Base-by-base conservation (phyloP, 2,113 vertebrate species). In the Caranx melampygus region DNA sequence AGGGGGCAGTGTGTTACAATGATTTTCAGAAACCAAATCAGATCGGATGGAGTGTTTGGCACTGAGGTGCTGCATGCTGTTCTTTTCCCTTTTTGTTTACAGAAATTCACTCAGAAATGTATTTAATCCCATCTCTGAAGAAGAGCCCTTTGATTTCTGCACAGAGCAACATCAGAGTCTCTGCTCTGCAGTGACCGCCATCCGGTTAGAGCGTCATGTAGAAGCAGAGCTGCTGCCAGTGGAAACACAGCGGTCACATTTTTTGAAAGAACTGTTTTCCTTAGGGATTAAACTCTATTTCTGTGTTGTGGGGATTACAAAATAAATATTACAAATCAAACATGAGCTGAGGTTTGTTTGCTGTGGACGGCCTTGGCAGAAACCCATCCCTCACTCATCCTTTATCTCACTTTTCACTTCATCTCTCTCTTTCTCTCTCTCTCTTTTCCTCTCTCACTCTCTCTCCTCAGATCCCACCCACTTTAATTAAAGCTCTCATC, bases 1-100 rank as follows among this genome's bases (percentile, higher is more conserved):
- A 89, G 91, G 88, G 87, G 90, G 91, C 91, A 92, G 76, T 93
- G 81, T 90, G 86, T 87, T 37, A 91, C 85, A 92, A 78, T 82
- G 2, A 49, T 89, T 79, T 44, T 85, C 18, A 40, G 13, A 72
- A 16, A 37, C 21, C 16, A 14, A 68, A 64, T 16, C 42, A 47
- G 60, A 59, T 81, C 58, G 75, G 44, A 63, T 63, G n/a, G 54
- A 49, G 42, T 57, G 73, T 26, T 60, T 87, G 34, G 87, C 73
- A 69, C 40, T 31, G 42, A 31, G 31, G 69, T 65, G 57, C 69
- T 51, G 64, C 49, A 72, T 68, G 12, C 42, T 83, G 61, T 60
- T 79, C 7, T 42, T 49, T 67, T 75, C 55, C 42, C 9, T 52
- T 47, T 66, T 63, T 80, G 58, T 79, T 78, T 78, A n/a, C 20